A percentile compares a stretch with the other conserved stretches of the same genome.
Conservation (phyloP, 92 coral and sea anemone genomes). For the Epizoanthus rinbou region DNA sequence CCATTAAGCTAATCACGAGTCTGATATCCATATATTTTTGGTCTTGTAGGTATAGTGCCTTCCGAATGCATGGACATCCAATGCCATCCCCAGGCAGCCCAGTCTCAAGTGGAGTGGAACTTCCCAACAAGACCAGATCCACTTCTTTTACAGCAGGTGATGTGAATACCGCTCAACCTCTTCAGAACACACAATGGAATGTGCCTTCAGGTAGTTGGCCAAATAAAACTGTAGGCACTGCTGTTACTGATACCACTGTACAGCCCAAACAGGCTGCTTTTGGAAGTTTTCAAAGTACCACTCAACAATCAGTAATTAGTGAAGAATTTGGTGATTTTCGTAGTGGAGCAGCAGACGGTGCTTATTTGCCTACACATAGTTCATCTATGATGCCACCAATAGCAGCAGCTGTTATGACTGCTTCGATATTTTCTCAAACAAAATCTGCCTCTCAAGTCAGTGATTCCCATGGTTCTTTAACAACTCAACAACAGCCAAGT, state of each 20-base stretch:
- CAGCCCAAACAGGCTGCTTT: constrained; percentile 25
- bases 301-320: constrained; percentile 6
- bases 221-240: background rate
- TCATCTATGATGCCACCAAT: constrained; percentile 13
- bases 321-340: constrained; percentile 59
- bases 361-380: background rate
- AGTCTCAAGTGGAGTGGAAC: constrained; percentile 15
- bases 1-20: background rate
- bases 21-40: background rate
- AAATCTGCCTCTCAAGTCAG: background rate
- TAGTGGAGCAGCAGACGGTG: constrained; percentile 31
- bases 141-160: background rate
- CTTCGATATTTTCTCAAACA: background rate
- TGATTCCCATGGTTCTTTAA: background rate
- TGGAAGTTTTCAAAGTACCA: constrained; percentile 42
- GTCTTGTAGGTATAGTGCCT: constrained; percentile 31
- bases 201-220: constrained; percentile 5
- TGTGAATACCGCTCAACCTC: background rate
- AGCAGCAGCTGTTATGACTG: background rate
- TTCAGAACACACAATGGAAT: constrained; percentile 16
- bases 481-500: constrained; percentile 9
- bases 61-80: constrained; percentile 21
- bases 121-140: background rate
- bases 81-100: background rate
- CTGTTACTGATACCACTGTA: background rate